A percentile compares a stretch with the other conserved stretches of the same genome.
Evolutionary conservation across 1,140 invertebrate species (phyloP).

Genomic region (Habropoda laboriosa): DNA sequence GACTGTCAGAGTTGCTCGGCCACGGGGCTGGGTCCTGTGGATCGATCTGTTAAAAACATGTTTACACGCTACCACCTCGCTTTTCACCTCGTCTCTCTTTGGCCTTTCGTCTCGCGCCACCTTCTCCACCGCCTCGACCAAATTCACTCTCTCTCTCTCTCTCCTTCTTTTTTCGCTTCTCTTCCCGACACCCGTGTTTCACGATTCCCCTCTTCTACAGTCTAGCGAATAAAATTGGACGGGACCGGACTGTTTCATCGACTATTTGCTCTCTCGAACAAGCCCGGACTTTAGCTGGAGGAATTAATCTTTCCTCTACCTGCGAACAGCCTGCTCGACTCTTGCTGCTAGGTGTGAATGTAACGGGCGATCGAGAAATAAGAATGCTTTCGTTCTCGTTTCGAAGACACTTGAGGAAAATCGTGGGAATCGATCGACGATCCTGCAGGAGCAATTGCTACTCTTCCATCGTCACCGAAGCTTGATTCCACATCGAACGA

Average conservation of each 20-base stretch:
- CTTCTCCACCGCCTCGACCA: not conserved
- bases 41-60: slow-evolving; percentile 71
- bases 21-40: slow-evolving; percentile 40
- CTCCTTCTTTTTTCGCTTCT: not conserved
- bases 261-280: slow-evolving; percentile 40
- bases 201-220: not conserved
- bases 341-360: slow-evolving; percentile 8
- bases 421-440: too few species aligned
- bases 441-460: too few species aligned
- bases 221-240: slow-evolving; percentile 45
- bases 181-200: slow-evolving; percentile 14
- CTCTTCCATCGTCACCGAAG: not conserved
- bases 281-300: too few species aligned
- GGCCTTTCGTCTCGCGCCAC: slow-evolving; percentile 27
- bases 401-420: too few species aligned
- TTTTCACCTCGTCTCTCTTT: slow-evolving; percentile 52
- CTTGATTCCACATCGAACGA: too few species aligned
- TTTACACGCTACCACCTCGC: slow-evolving; percentile 68
- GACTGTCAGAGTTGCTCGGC: slow-evolving; percentile 53
- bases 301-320: slow-evolving; percentile 27
- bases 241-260: slow-evolving; percentile 1
- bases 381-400: too few species aligned
- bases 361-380: slow-evolving; percentile 3
- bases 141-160: not conserved
- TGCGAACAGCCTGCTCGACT: not conserved